Percentiles rank a stretch among this genome's conserved stretches.
Conservation (phyloP, 2,797 vertebrate genomes). For the Coregonus ussuriensis region DNA sequence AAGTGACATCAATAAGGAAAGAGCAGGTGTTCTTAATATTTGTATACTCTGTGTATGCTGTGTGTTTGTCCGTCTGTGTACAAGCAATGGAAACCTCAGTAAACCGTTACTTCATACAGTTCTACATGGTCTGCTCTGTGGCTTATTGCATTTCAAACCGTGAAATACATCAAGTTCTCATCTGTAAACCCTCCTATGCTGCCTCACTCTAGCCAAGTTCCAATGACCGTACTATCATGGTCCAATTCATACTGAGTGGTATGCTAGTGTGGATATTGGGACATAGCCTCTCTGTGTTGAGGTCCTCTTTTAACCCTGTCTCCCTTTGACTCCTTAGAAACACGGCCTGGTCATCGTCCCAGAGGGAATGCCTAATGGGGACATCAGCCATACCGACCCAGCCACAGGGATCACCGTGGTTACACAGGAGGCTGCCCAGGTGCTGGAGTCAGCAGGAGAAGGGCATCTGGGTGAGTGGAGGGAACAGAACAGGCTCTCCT, state of each 20-base stretch:
- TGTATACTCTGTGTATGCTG: too few species aligned
- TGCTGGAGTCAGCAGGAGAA: constrained; percentile 94
- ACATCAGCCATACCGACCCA: constrained; percentile 82
- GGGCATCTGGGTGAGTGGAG: constrained; percentile 88
- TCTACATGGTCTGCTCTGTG: neutral
- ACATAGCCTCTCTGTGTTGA: too few species aligned
- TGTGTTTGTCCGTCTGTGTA: neutral
- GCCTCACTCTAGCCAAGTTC: too few species aligned
- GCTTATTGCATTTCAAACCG: neutral
- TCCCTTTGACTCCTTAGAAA: constrained; percentile 75
- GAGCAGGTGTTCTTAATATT: too few species aligned
- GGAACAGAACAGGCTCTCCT: neutral
- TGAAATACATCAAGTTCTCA: neutral
- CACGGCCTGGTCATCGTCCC: constrained; percentile 95
- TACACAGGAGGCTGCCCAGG: constrained; percentile 93
- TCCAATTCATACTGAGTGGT: too few species aligned
- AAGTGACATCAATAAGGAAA: too few species aligned
- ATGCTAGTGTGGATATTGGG: too few species aligned
- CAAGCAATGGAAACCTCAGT: neutral
- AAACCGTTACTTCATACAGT: neutral
- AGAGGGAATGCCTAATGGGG: constrained; percentile 90
- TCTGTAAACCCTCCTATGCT: neutral
- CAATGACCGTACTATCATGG: too few species aligned
- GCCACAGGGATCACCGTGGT: constrained; percentile 88
- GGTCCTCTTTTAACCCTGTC: neutral